Evolutionary conservation across 2,888 invertebrate species (phyloP), one percentile per base, ranked within the genome.

Genomic region (Sphaerophoria taeniata): DNA sequence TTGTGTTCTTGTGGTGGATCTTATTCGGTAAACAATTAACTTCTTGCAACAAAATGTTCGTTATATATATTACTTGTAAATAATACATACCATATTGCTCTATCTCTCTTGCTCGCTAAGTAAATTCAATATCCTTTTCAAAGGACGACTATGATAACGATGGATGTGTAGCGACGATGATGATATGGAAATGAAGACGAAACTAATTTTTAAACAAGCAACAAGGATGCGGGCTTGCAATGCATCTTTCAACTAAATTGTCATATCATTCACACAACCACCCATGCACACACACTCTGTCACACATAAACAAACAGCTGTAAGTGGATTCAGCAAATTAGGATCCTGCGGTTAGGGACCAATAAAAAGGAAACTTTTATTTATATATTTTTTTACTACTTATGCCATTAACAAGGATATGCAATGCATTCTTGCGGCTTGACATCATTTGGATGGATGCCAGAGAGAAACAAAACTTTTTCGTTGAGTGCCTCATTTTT

Each of bases 381-480:
- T 58, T 34, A 7, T 12, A 14, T 36, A 9, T n/a, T 39, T 24
- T 9, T 67, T 69, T 56, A 58, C 61, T 56, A 76, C 69, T 69
- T 45, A 31, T 45, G 45, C 33, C 31, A 6, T 47, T 47, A 85
- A 76, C 63, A 76, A 47, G 76, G 73, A 77, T 77, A 81, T 85
- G 76, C 76, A 85, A 81, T 85, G 76, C 76, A 85, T 85, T 73
- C 73, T 77, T 73, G 63, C 61, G 76, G 73, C 71, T 85, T 85
- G 85, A 77, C 81, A 85, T 77, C 76, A 71, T 70, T 81, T 85
- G 85, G 85, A 85, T 70, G 81, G 47, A 56, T 81, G 85, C 85
- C 85, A 85, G 70, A 47, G 43, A 72, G 81, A 70, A 77, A 70
- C 69, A 85, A 77, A 73, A 24, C 24, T 70, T 81, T 85, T 81